Base-by-base conservation (phyloP, 30 jellyfish, hydroid and myxozoan species). In the Nemopilema nomurai region DNA sequence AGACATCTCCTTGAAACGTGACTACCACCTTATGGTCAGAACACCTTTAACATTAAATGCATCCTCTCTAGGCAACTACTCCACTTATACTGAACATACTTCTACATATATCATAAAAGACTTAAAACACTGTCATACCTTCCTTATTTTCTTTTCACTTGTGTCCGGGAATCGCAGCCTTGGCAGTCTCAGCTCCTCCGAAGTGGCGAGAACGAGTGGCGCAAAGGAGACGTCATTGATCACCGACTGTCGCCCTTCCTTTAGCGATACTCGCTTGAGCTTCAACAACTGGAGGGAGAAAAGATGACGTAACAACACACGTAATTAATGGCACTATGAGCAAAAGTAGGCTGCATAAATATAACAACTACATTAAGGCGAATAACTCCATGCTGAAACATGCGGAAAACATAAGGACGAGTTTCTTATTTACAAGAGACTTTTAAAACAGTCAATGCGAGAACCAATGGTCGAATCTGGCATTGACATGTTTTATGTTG, bases 151-250 rank as follows among this genome's bases (percentile, higher is more conserved):
- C 87, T 87, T 94, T 73, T 72, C 82, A 67, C 62, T 32, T 8
- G 33, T 71, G 21, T 67, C 66, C 19, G 99, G 99, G 57, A 94
- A 94, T 20, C 93, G 57, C 62, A 94, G 81, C 30, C 79, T 96
- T 21, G 99, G 99, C 66, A 94, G 77, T 57, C 74, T 67, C 84
- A 79, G 62, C 16, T 92, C 92, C n/a, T 69, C 87, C 26, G 96
- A 84, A 16, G 86, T 79, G 8, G 91, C 90, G 16, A 74, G 83
- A 8, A 91, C 82, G 62, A 94, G 87, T 6, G 97, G 92, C 24
- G 97, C 97, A 90, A 94, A 94, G 67, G 98, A 94, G 18, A 94
- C 99, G 82, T 94, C 99, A 66, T 87, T 87, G 63, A 94, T 74
- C 17, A 89, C 97, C 4, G 96, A 84, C 67, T 90, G 94, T 13